Conservation (phyloP, 1,140 invertebrate species). For the Agraylea sexmaculata region DNA sequence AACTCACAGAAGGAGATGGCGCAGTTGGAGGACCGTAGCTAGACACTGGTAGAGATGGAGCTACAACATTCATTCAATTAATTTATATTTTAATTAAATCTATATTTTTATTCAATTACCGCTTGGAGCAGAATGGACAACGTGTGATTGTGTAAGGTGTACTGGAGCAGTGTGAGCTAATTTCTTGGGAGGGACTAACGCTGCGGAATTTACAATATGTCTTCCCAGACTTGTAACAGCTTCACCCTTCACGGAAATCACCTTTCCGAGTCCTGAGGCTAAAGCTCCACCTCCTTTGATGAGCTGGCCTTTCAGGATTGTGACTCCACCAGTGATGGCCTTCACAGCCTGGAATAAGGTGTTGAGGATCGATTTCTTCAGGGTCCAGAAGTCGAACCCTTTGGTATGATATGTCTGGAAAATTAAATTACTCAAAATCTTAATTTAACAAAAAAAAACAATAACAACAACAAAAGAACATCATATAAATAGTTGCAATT, state of each 20-base stretch:
- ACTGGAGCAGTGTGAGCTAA: constrained; percentile 16
- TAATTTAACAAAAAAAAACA: neutral
- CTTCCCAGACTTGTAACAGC: constrained; percentile 63
- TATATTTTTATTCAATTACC: constrained; percentile 3
- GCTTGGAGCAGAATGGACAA: constrained; percentile 3
- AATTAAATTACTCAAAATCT: neutral
- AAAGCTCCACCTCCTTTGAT: constrained; percentile 71
- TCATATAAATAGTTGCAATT: no score
- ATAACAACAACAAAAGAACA: no score
- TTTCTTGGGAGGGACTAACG: constrained; percentile 42
- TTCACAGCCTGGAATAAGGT: constrained; percentile 73
- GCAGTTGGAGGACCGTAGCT: constrained; percentile 17
- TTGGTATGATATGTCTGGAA: constrained; percentile 9
- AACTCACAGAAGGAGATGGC: constrained; percentile 3
- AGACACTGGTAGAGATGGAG: constrained; percentile 12
- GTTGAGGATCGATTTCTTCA: constrained; percentile 69
- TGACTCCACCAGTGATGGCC: constrained; percentile 70
- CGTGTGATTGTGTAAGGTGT: constrained; percentile 3
- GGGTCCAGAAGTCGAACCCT: constrained; percentile 56
- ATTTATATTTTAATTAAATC: neutral
- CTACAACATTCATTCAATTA: constrained; percentile 7
- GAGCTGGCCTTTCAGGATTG: constrained; percentile 71
- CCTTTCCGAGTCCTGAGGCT: constrained; percentile 57
- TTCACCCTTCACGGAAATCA: constrained; percentile 58
- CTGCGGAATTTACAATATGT: constrained; percentile 58